Evolutionary conservation across 2,888 invertebrate species (phyloP).

Genomic region (Perdita meconis): DNA sequence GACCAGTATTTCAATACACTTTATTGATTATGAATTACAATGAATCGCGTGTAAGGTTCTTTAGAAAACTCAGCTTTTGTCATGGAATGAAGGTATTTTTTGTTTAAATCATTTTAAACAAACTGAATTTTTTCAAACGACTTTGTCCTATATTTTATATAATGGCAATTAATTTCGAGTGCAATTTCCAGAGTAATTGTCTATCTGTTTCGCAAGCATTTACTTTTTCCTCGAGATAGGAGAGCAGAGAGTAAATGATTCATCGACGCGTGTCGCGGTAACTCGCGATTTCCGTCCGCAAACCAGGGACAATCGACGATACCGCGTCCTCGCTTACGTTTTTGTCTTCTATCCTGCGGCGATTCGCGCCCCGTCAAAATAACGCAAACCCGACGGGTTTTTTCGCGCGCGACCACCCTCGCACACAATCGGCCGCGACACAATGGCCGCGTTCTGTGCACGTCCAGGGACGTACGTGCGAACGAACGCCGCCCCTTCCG

Average conservation of each 20-base stretch:
- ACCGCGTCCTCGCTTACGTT: conserved; percentile 39
- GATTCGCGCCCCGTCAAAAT: conserved; percentile 16
- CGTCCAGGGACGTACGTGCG: conserved; percentile 51
- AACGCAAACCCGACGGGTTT: conserved; percentile 27
- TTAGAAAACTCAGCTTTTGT: background rate
- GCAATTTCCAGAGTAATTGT: background rate
- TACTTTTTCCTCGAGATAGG: background rate
- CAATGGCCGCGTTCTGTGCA: conserved; percentile 38
- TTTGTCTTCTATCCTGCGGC: conserved; percentile 37
- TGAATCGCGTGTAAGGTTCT: background rate
- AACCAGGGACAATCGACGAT: conserved; percentile 7
- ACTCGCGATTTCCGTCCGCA: conserved; percentile 32
- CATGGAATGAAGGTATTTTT: too few relatives aligned
- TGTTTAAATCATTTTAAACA: too few relatives aligned
- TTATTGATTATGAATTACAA: background rate
- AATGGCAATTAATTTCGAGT: too few relatives aligned
- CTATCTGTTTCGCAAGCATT: background rate
- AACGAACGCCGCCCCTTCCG: conserved; percentile 46
- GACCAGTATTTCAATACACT: background rate
- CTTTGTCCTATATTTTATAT: too few relatives aligned
- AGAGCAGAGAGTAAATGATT: background rate
- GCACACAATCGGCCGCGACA: conserved; percentile 11
- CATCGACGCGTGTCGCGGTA: conserved; percentile 28
- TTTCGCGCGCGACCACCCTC: background rate
- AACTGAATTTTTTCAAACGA: too few relatives aligned